These are phyloP conservation scores for Trachelipus rathkii DNA, from an alignment of 1,140 invertebrate genomes.

Conservation along the genomic window DNA sequence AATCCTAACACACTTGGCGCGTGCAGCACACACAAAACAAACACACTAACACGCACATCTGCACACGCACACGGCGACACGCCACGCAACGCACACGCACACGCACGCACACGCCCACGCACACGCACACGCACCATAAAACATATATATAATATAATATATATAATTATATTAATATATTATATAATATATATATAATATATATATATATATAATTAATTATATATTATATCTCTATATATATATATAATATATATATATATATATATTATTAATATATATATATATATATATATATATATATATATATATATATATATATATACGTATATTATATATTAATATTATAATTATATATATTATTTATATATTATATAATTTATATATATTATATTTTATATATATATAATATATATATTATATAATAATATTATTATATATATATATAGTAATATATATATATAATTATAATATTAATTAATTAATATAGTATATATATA, in stretches of 20 bases:
- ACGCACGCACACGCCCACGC: not conserved
- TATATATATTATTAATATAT: not conserved
- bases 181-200: too few species aligned
- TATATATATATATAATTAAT: too few species aligned
- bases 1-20: too few species aligned
- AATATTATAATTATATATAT: not conserved
- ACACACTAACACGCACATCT: too few species aligned
- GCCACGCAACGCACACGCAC: too few species aligned
- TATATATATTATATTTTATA: slow-evolving; percentile 6
- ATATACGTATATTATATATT: not conserved
- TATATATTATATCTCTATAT: slow-evolving; percentile 7
- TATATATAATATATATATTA: slow-evolving; percentile 3
- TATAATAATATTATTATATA: not conserved
- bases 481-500: too few species aligned
- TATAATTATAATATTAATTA: too few species aligned
- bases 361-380: slow-evolving; percentile 10
- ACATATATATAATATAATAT: too few species aligned
- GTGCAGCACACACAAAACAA: too few species aligned
- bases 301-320: slow-evolving; percentile 4
- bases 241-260: slow-evolving; percentile 6
- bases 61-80: not conserved
- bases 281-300: not conserved
- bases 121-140: too few species aligned
- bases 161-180: too few species aligned
- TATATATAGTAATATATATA: too few species aligned